Percentiles rank a stretch among this genome's conserved stretches.
Conservation (phyloP, 2,888 invertebrate species). For the Drosophila macrospina region DNA sequence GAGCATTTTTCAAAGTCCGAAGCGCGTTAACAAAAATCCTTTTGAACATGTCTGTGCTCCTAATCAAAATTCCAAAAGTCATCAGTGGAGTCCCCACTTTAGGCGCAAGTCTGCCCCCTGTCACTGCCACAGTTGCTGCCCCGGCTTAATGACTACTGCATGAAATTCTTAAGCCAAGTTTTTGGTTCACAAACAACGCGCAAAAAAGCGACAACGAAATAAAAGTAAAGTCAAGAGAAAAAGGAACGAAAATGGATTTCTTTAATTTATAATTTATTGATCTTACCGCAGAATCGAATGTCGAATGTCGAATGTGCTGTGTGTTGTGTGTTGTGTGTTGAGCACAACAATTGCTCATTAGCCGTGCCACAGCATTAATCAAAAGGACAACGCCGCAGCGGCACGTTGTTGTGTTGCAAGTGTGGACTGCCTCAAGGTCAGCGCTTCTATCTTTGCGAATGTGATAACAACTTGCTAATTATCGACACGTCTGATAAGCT, state of each 20-base stretch:
- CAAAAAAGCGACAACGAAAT: constrained; percentile 14
- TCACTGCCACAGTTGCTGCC: not conserved
- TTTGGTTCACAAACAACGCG: constrained; percentile 54
- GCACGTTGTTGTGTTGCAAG: constrained; percentile 3
- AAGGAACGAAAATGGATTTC: constrained; percentile 72
- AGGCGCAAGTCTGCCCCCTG: constrained; percentile 27
- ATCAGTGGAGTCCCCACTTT: constrained; percentile 63
- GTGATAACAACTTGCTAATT: constrained; percentile 66
- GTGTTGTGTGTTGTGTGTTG: too few relatives aligned
- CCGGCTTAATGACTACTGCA: constrained; percentile 73
- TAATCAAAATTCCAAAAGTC: constrained; percentile 81
- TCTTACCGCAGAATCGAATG: constrained; percentile 69
- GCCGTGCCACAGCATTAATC: constrained; percentile 71
- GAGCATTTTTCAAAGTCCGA: constrained; percentile 77
- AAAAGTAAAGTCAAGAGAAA: not conserved
- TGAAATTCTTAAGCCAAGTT: constrained; percentile 77
- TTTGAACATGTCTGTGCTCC: constrained; percentile 81
- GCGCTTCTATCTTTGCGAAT: not conserved
- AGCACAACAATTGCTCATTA: constrained; percentile 75
- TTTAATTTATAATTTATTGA: constrained; percentile 81
- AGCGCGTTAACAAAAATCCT: constrained; percentile 80
- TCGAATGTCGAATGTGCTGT: constrained; percentile 7
- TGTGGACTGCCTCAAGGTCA: constrained; percentile 51
- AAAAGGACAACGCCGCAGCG: constrained; percentile 40
- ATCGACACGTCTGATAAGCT: constrained; percentile 67